These are phyloP conservation scores for Dasyornis broadbenti DNA, from an alignment of 2,113 vertebrate genomes.

Conservation along the genomic window DNA sequence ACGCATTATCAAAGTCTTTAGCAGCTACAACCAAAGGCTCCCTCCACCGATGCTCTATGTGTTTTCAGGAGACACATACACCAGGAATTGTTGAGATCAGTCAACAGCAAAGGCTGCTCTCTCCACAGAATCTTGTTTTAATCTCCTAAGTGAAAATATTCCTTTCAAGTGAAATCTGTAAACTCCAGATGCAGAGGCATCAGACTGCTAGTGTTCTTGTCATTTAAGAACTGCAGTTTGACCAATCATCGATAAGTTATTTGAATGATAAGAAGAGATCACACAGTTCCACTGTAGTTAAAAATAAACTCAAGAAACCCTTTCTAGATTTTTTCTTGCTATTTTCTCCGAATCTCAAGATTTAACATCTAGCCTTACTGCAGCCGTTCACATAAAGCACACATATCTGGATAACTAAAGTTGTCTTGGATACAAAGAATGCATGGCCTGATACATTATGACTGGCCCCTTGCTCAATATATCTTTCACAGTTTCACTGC, in stretches of 20 bases:
- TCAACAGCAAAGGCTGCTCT: neutral
- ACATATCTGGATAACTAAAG: neutral
- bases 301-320: neutral
- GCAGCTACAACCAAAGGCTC: neutral
- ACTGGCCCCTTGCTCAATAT: neutral
- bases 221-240: neutral
- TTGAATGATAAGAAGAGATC: neutral
- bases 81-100: neutral
- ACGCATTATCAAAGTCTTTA: neutral
- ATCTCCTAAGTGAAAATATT: neutral
- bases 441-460: neutral
- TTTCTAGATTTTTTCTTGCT: neutral
- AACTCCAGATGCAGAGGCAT: neutral
- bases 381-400: neutral
- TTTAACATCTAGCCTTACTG: neutral
- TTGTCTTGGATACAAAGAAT: neutral
- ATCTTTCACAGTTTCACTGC: neutral
- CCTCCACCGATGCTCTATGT: rapidly evolving
- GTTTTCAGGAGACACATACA: neutral
- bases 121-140: neutral
- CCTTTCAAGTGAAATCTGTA: neutral
- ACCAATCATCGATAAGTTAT: neutral
- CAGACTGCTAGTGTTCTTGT: neutral
- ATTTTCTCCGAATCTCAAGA: neutral
- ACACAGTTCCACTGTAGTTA: neutral